phyloP scores from a whole-genome alignment of 2,797 vertebrate genomes.

The Acridotheres tristis region DNA sequence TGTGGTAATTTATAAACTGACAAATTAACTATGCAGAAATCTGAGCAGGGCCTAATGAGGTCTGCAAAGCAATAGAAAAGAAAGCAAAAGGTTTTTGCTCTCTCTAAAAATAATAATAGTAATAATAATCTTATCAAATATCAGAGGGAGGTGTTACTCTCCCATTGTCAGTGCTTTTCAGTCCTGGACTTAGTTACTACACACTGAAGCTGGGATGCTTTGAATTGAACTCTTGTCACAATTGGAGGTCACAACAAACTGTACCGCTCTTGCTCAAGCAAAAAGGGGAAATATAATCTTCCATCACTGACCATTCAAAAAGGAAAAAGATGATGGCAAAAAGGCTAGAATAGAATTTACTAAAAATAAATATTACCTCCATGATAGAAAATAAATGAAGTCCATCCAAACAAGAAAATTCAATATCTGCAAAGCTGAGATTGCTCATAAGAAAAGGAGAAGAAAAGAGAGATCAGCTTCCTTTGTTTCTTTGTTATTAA shows the following conservation, averaged over 20 bases:
- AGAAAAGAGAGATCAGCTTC: neutral
- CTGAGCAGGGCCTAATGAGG: conserved; percentile 65
- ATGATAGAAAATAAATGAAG: conserved; percentile 37
- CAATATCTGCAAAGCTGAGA: conserved; percentile 33
- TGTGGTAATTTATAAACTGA: conserved; percentile 83
- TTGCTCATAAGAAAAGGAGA: neutral
- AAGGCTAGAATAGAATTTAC: neutral
- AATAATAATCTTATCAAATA: conserved; percentile 68
- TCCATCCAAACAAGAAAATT: neutral
- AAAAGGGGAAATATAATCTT: neutral
- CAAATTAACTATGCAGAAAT: conserved; percentile 82
- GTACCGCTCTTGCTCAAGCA: neutral
- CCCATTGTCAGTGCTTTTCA: conserved; percentile 22
- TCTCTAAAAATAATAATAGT: conserved; percentile 58
- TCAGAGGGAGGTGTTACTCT: conserved; percentile 33
- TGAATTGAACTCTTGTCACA: neutral
- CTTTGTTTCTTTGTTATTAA: conserved; percentile 70
- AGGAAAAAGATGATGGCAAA: neutral
- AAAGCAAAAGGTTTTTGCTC: conserved; percentile 65
- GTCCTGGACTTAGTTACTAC: conserved; percentile 11
- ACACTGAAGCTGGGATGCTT: neutral
- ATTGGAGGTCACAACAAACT: neutral
- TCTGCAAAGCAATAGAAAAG: conserved; percentile 70
- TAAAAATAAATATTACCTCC: conserved; percentile 28
- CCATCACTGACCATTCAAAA: neutral